These are phyloP conservation scores for Myotis myotis DNA, from an alignment of 2,797 vertebrate genomes.

Conservation along the genomic window DNA sequence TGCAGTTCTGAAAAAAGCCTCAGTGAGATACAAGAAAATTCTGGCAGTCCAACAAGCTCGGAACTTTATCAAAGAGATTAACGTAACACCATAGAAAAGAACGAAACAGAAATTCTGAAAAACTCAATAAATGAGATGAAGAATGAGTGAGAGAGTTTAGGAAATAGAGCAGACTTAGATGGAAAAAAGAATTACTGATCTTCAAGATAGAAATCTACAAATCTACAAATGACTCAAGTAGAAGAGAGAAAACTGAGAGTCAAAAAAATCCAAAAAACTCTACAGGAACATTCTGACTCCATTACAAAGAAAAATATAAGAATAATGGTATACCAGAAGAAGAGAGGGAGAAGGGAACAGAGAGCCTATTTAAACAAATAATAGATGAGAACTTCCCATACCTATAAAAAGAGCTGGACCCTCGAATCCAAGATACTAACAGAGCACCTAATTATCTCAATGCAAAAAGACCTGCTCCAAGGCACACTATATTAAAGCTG, in stretches of 20 bases:
- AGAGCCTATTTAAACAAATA: neutral
- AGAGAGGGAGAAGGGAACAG: neutral
- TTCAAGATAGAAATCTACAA: neutral
- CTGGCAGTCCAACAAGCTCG: neutral
- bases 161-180: neutral
- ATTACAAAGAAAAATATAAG: neutral
- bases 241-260: neutral
- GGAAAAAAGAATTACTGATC: neutral
- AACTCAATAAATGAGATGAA: neutral
- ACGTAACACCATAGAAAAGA: neutral
- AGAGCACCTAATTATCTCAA: too few relatives aligned
- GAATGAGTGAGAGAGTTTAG: neutral
- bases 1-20: neutral
- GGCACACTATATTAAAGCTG: too few relatives aligned
- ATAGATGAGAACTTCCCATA: neutral
- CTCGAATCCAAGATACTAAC: too few relatives aligned
- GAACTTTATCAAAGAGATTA: neutral
- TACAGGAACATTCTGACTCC: neutral
- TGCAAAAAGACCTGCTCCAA: too few relatives aligned
- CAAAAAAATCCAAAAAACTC: neutral
- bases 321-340: neutral
- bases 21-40: neutral
- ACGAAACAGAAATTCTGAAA: neutral
- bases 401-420: too few relatives aligned
- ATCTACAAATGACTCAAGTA: neutral